These are phyloP conservation scores for Spisula solida DNA, from an alignment of 2,888 invertebrate genomes.

Conservation along the genomic window DNA sequence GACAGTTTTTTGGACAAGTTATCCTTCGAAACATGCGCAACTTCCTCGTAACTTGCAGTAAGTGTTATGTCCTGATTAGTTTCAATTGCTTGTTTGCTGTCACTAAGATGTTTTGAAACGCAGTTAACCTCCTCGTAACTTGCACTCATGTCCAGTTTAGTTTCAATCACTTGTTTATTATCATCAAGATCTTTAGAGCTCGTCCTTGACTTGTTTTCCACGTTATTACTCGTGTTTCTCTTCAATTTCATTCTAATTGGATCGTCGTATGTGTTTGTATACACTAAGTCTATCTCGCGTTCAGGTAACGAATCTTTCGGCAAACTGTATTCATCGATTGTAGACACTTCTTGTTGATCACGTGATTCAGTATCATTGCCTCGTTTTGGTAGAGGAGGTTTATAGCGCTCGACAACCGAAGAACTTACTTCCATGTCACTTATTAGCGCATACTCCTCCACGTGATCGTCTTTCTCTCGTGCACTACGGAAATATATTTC, in stretches of 20 bases:
- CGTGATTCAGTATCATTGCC: background rate
- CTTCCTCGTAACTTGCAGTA: no score
- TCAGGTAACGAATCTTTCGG: background rate
- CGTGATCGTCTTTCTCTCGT: background rate
- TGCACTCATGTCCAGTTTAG: background rate
- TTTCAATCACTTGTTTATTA: background rate
- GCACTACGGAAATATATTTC: background rate
- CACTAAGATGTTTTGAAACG: no score
- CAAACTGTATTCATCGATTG: background rate
- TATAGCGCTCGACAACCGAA: background rate
- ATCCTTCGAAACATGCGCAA: no score
- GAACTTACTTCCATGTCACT: slow-evolving; percentile 6
- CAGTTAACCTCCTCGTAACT: background rate
- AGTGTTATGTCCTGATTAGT: no score
- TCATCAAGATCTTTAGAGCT: background rate
- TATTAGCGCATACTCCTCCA: background rate
- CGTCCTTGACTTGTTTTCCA: background rate
- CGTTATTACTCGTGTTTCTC: background rate
- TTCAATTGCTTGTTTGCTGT: no score
- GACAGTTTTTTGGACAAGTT: no score
- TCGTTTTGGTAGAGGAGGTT: slow-evolving; percentile 2
- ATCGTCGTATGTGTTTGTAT: background rate
- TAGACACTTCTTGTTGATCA: background rate
- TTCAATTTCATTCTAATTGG: background rate
- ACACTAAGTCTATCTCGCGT: background rate